These are phyloP conservation scores for Xiphydria camelus DNA, from an alignment of 2,888 invertebrate genomes.

Conservation along the genomic window DNA sequence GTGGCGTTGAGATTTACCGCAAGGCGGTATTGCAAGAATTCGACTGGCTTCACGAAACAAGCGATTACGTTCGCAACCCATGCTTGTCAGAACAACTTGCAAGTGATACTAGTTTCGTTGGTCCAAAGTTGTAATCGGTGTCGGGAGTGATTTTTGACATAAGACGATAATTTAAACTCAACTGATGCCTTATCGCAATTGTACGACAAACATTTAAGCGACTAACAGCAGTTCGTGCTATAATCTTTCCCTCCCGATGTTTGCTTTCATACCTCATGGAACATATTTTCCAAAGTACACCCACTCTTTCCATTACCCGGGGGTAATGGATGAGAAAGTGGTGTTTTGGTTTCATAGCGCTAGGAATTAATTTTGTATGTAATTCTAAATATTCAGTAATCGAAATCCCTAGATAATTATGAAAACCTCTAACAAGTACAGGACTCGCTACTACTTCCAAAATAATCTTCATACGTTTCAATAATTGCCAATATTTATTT, in stretches of 20 bases:
- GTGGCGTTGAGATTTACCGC: no score
- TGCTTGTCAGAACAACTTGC: not conserved
- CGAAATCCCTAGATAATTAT: slow-evolving; percentile 6
- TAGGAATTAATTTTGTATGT: slow-evolving; percentile 10
- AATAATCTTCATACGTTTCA: slow-evolving; percentile 12
- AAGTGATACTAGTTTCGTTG: not conserved
- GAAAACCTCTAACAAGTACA: slow-evolving; percentile 1
- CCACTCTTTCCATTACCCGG: slow-evolving; percentile 13
- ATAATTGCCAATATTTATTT: slow-evolving; percentile 14
- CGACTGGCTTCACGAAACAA: no score
- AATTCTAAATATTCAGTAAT: slow-evolving; percentile 18
- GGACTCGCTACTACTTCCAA: slow-evolving; percentile 11
- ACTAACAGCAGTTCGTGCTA: slow-evolving; percentile 14
- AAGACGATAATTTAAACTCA: slow-evolving; percentile 15
- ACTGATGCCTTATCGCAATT: slow-evolving; percentile 20
- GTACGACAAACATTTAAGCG: slow-evolving; percentile 19
- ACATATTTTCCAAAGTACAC: slow-evolving; percentile 19
- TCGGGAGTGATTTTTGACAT: slow-evolving; percentile 3
- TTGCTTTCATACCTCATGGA: slow-evolving; percentile 23
- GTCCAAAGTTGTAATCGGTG: not conserved
- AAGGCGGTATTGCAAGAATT: no score
- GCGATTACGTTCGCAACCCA: no score
- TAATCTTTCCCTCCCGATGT: slow-evolving; percentile 18
- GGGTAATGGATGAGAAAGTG: slow-evolving; percentile 27
- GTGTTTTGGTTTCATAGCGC: slow-evolving; percentile 23